Base-by-base conservation (phyloP, 1,140 invertebrate species). In the Hyposmocoma kahamanoa region DNA sequence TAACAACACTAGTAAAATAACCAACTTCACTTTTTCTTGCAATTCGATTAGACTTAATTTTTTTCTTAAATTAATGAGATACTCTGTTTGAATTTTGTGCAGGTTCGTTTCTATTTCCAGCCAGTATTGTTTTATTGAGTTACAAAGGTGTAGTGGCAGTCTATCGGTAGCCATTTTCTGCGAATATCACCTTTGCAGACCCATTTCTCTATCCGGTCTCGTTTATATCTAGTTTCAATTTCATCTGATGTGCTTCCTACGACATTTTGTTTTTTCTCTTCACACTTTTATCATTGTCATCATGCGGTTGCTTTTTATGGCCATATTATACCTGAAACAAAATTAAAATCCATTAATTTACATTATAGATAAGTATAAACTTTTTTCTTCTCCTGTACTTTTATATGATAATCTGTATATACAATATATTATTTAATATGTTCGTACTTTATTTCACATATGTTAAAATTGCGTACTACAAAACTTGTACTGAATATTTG, bases 101-200 rank as follows among this genome's bases (percentile, higher is more conserved):
- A 59, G 18, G 1, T 49, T 59, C 36, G 56, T 51, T 42, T 47
- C 52, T 50, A 50, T 50, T 17, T 52, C 55, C 19, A 59, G 41
- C 32, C 53, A 61, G 54, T 82, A 84, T 60, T 82, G 77, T 67
- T 85, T 85, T 64, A 85, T 83, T 51, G 79, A 82, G 59, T 85
- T 85, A 56, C 78, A 82, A 58, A 83, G 68, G 47, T 83, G 78
- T 65, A 83, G 60, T 67, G 74, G 75, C 71, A 82, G 57, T 74
- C 70, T 77, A 45, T 81, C 56, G 53, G 58, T 56, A 49, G 78
- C 82, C 82, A 83, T 83, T 66, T 72, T 82, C 58, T 64, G 68
- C 65, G 34, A 64, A 73, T 80, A 81, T 85, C 82, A 85, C 72
- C 79, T 85, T 52, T 70, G 62, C 45, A 65, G 49, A 76, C 56